Evolutionary conservation across 2,797 vertebrate genomes (phyloP).

Genomic region (Poecilia gillii): DNA sequence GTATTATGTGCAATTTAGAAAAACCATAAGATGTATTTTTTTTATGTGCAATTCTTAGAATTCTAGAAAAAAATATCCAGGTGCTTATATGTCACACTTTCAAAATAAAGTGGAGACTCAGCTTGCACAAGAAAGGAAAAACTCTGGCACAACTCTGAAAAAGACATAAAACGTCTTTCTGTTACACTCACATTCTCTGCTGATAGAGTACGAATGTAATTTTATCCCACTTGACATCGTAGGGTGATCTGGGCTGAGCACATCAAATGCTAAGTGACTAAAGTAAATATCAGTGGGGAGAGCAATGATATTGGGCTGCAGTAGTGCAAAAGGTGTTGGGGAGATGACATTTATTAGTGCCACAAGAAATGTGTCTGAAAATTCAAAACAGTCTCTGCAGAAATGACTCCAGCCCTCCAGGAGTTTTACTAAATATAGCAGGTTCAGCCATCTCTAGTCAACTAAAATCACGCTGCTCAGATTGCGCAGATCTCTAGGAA

Average conservation of each 20-base stretch:
- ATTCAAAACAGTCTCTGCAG: slow-evolving; percentile 7
- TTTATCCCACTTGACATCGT: not conserved
- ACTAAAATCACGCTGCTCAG: not conserved
- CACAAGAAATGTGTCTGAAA: slow-evolving; percentile 4
- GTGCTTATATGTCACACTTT: not conserved
- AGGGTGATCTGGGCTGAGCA: not conserved
- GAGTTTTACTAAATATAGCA: not conserved
- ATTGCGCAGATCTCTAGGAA: not conserved
- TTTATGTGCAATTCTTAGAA: not conserved
- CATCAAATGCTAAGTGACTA: slow-evolving; percentile 5
- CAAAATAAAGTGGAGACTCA: not conserved
- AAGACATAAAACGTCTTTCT: not conserved
- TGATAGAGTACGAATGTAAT: not conserved
- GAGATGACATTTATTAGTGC: slow-evolving; percentile 8
- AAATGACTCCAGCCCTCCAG: slow-evolving; percentile 3
- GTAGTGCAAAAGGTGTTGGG: slow-evolving; percentile 6
- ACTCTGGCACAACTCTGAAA: not conserved
- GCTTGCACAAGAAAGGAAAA: not conserved
- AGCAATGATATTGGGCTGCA: not conserved
- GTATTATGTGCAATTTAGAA: not conserved
- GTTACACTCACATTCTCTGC: not conserved
- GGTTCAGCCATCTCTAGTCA: not conserved
- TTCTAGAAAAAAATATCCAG: not conserved
- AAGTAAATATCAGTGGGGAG: not conserved
- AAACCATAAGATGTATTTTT: not conserved